Evolutionary conservation across 1,140 invertebrate species (phyloP).

Genomic region (Pararge aegeria): DNA sequence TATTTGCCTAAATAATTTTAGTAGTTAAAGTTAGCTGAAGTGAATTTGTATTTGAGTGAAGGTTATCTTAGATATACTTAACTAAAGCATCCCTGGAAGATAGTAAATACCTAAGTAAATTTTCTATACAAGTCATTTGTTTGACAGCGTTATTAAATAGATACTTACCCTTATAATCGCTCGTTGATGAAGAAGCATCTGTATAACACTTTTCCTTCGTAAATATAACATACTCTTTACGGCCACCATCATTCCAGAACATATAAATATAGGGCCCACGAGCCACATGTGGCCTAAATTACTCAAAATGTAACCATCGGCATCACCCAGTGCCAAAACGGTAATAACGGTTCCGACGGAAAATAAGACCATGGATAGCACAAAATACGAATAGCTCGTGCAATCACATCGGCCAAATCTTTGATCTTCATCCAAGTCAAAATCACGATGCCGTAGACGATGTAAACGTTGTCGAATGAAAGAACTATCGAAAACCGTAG

Average conservation of each 20-base stretch:
- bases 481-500: slow-evolving; percentile 82
- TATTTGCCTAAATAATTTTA: too few species aligned
- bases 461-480: slow-evolving; percentile 81
- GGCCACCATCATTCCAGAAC: slow-evolving; percentile 85
- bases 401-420: slow-evolving; percentile 83
- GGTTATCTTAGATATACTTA: slow-evolving; percentile 19
- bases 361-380: slow-evolving; percentile 82
- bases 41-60: slow-evolving; percentile 34
- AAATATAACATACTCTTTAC: slow-evolving; percentile 85
- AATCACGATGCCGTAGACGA: slow-evolving; percentile 81
- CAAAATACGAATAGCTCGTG: slow-evolving; percentile 84
- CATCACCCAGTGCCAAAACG: slow-evolving; percentile 82
- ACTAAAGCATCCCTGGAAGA: not conserved
- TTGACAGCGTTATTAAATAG: too few species aligned
- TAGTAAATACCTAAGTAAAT: too few species aligned
- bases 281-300: slow-evolving; percentile 86
- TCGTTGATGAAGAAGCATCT: slow-evolving; percentile 83
- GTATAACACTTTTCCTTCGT: slow-evolving; percentile 83
- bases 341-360: slow-evolving; percentile 84
- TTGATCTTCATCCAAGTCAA: slow-evolving; percentile 81
- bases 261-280: slow-evolving; percentile 85
- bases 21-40: slow-evolving; percentile 31
- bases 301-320: slow-evolving; percentile 80
- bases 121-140: too few species aligned
- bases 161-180: slow-evolving; percentile 81